Conservation (phyloP, 2,113 vertebrate species). For the Thamnaconus septentrionalis region DNA sequence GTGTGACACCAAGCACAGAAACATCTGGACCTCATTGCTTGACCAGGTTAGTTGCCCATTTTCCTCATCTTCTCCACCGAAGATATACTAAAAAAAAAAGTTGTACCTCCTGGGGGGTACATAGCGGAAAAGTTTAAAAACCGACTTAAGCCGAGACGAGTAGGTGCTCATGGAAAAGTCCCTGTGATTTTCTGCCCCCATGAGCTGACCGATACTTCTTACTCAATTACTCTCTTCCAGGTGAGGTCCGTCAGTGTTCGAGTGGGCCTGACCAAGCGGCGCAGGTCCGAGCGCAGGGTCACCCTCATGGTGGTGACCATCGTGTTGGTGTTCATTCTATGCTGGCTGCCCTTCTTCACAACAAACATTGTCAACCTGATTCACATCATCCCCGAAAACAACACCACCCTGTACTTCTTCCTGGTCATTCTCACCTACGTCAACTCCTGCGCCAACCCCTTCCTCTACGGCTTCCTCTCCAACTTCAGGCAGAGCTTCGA, state of each 20-base stretch:
- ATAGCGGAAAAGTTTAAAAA: too few relatives aligned
- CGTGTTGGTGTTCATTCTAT: constrained; percentile 87
- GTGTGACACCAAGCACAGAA: too few relatives aligned
- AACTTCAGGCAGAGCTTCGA: constrained; percentile 91
- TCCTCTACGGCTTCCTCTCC: constrained; percentile 89
- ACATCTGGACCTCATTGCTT: too few relatives aligned
- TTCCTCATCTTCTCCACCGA: too few relatives aligned
- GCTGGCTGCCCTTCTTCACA: constrained; percentile 91
- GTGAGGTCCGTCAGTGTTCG: constrained; percentile 82
- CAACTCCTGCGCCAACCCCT: constrained; percentile 92
- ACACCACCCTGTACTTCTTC: constrained; percentile 79
- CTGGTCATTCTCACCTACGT: constrained; percentile 87
- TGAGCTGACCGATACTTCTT: background rate
- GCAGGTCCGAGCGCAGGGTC: constrained; percentile 86
- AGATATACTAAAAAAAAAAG: too few relatives aligned
- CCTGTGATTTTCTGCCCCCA: background rate
- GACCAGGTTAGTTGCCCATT: too few relatives aligned
- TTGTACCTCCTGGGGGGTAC: too few relatives aligned
- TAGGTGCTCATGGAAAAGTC: too few relatives aligned
- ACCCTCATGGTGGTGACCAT: constrained; percentile 95
- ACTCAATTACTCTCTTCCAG: constrained; percentile 37
- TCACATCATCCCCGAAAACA: constrained; percentile 81
- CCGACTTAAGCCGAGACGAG: too few relatives aligned
- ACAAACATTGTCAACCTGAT: constrained; percentile 89
- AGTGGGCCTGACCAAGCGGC: constrained; percentile 79